A percentile compares a stretch with the other conserved stretches of the same genome.
Conservation (phyloP, 2,113 vertebrate species). For the Nestor notabilis region DNA sequence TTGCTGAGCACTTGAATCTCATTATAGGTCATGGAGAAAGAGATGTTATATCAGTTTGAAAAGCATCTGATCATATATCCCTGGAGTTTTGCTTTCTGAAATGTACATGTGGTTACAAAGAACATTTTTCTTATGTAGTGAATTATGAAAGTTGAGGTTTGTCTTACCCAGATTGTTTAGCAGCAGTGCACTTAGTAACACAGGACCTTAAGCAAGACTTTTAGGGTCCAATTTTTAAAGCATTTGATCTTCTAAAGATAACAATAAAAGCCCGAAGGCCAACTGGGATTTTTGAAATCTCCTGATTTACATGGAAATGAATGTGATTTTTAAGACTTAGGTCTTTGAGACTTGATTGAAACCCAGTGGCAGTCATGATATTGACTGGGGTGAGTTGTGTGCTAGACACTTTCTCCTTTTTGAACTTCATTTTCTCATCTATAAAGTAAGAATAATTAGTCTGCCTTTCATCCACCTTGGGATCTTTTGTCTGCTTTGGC, state of each 20-base stretch:
- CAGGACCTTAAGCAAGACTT: background rate
- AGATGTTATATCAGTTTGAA: background rate
- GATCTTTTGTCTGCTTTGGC: conserved; percentile 41
- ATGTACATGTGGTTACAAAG: background rate
- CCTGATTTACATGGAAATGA: background rate
- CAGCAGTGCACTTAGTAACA: background rate
- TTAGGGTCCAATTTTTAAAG: background rate
- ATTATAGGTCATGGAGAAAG: background rate
- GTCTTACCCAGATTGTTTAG: background rate
- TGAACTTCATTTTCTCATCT: background rate
- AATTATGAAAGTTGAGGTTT: background rate
- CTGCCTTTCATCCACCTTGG: background rate
- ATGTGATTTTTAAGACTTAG: background rate
- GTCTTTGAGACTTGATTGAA: background rate
- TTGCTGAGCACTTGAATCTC: background rate
- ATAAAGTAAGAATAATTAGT: conserved; percentile 31
- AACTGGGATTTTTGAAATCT: background rate
- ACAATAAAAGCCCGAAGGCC: background rate
- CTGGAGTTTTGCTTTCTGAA: background rate
- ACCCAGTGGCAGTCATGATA: background rate
- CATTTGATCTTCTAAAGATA: background rate
- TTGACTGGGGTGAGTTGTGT: background rate
- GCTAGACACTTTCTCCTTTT: background rate
- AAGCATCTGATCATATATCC: background rate
- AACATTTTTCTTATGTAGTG: background rate